Base-by-base conservation (phyloP, 2,113 vertebrate species). In the Pycnonotus jocosus region DNA sequence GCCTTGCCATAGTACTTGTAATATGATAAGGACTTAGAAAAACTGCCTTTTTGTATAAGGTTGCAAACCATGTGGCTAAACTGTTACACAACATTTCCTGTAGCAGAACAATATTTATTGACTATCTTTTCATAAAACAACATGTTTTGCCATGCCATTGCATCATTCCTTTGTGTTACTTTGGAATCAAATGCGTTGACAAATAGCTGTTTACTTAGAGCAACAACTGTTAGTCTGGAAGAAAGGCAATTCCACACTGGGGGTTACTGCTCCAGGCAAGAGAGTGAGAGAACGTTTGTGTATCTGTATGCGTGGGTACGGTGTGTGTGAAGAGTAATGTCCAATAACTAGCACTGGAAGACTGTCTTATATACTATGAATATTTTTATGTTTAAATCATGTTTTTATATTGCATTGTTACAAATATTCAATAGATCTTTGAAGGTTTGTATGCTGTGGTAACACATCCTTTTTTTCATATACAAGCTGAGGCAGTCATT, bases 361-460 rank as follows among this genome's bases (percentile, higher is more conserved):
- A 95, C 53, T 86, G 94, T 97, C 90, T 48, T 96, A 94, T 97
- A 96, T 92, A 94, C 86, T 94, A 93, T 92, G 87, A 93, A 97
- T 98, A 98, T 98, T 98, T 98, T 97, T 98, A 97, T 96, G 98
- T 98, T 97, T 96, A 90, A 88, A 80, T 96, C 95, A 97, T 96
- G 96, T 98, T 98, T 90, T 98, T 98, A 74, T 97, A 97, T 98
- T 40, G 33, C 97, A 88, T 97, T 97, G 96, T 98, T 97, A 97
- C 94, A 92, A 95, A 97, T 98, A 96, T 94, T 95, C 58, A 3
- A 50, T 96, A 97, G 98, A 96, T 98, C 82, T 98, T 96, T 96
- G 97, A 96, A 98, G 92, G 97, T 98, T 99, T 99, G 98, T 98
- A 98, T 97, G 98, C 97, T 97, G 94, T 98, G 94, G 96, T 96